phyloP scores from a whole-genome alignment of 2,888 invertebrate species.

The Papilio demoleus region DNA sequence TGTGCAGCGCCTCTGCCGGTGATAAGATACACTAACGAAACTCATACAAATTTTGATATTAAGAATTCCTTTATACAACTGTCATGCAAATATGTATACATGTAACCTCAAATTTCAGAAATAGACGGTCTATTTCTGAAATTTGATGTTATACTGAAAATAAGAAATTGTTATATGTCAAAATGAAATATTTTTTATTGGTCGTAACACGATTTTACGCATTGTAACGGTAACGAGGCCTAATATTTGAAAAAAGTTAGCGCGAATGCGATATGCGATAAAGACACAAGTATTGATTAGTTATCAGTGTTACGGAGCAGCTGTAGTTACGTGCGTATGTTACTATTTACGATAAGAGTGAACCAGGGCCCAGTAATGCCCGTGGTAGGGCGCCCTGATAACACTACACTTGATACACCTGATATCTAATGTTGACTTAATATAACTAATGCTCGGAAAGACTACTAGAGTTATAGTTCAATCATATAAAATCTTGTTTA shows the following conservation, averaged over 20 bases:
- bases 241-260: not conserved
- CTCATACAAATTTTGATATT: no score
- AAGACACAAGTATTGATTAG: conserved; percentile 2
- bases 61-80: no score
- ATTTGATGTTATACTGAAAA: not conserved
- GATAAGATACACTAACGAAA: no score
- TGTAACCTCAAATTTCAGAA: no score
- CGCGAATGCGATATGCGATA: conserved; percentile 11
- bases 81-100: no score
- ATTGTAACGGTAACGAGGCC: not conserved
- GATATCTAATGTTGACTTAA: conserved; percentile 30
- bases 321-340: conserved; percentile 18
- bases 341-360: conserved; percentile 17
- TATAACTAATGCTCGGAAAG: not conserved
- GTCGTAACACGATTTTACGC: no score
- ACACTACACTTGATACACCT: conserved; percentile 54
- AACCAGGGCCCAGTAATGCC: conserved; percentile 52
- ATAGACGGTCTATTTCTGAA: not conserved
- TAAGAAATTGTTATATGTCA: no score
- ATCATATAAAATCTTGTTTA: no score
- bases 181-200: no score
- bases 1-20: no score
- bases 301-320: conserved; percentile 15
- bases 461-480: not conserved
- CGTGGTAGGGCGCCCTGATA: conserved; percentile 49